Conservation (phyloP, 2,888 invertebrate species). For the Metacarcinus magister region DNA sequence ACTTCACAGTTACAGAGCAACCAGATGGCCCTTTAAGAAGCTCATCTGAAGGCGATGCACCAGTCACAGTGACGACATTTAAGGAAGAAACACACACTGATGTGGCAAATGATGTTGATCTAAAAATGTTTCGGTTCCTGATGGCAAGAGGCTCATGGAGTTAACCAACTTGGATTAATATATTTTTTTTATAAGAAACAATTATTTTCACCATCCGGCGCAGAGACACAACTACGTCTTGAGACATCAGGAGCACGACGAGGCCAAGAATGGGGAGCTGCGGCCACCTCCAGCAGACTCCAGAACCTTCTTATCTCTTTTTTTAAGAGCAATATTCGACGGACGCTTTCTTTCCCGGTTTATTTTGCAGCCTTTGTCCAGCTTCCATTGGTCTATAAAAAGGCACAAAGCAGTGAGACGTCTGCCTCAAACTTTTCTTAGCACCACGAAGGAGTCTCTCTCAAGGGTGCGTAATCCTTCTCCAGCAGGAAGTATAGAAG, state of each 20-base stretch:
- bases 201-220: no score
- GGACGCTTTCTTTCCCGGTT: neutral
- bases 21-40: neutral
- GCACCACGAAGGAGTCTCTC: neutral
- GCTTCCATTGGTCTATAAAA: neutral
- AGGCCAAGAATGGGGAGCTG: neutral
- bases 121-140: no score
- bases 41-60: neutral
- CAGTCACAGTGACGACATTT: no score
- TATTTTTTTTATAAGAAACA: no score
- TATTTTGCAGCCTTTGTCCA: conserved; percentile 10
- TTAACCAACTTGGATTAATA: no score
- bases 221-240: neutral
- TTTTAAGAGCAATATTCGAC: neutral
- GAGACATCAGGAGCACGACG: neutral
- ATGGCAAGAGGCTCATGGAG: no score
- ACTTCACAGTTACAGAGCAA: neutral
- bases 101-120: no score
- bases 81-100: no score
- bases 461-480: neutral
- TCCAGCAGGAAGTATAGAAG: neutral
- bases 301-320: neutral
- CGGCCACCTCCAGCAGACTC: neutral
- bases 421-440: neutral
- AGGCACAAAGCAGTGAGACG: neutral